Base-by-base conservation (phyloP, 1,140 invertebrate genomes). In the Helicorthomorpha holstii region DNA sequence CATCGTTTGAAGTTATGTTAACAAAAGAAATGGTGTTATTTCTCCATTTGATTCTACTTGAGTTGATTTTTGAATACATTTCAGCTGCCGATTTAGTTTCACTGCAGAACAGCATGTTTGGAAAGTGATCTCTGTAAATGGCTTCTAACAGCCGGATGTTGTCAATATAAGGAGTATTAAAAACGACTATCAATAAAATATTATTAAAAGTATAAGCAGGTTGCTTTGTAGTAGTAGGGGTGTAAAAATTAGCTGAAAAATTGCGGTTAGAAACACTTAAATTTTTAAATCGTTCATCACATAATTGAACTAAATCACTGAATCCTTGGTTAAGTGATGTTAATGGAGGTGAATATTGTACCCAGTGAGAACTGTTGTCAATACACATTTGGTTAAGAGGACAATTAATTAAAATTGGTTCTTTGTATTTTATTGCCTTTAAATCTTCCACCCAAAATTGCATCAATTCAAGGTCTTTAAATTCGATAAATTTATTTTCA, bases 31-130 rank as follows among this genome's bases (percentile, higher is more conserved):
- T 16, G 29, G 7, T 34, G 29, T n/a, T n/a, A n/a, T n/a, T n/a
- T n/a, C n/a, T n/a, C n/a, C n/a, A n/a, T n/a, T n/a, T n/a, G n/a
- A n/a, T n/a, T n/a, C n/a, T n/a, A 16, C 29, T 7, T 16, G 29
- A 34, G 16, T 34, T 7, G 7, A 16, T 7, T 34, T 16, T 34
- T 34, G 29, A 16, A 16, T 7, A 7, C 29, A 34, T 16, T 7
- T 7, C 29, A 34, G 16, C 29, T 7, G 16, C 29, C 29, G 16
- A 34, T 7, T 34, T 34, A 16, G 7, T 61, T 25, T 59, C 54
- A 10, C 64, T 64, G 56, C 65, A 67, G 55, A 64, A 67, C 4
- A 66, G 58, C 27, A 66, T 65, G 52, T 66, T 64, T 1, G 58
- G 59, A 47, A 64, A 67, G 27, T 63, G 51, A 2, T 56, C 54